Evolutionary conservation across 2,113 vertebrate species (phyloP).

Genomic region (Diphyllodes magnificus): DNA sequence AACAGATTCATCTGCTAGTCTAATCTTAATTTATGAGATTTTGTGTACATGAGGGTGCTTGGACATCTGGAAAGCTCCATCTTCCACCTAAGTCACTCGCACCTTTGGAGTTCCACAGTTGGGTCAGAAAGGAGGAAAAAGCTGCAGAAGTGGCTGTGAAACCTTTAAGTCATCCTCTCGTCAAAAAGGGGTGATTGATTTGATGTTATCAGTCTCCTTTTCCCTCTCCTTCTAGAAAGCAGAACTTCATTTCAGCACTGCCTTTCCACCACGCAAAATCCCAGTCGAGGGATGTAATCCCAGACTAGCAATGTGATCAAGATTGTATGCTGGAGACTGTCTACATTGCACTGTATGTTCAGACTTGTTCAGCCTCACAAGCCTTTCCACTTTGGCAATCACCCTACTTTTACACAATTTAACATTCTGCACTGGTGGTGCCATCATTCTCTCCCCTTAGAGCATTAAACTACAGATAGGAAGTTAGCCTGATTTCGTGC

Average conservation of each 20-base stretch:
- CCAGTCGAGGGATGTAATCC: not conserved
- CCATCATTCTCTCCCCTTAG: not conserved
- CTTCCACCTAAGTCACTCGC: not conserved
- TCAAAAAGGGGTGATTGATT: not conserved
- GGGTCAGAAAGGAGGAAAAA: not conserved
- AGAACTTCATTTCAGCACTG: not conserved
- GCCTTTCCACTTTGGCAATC: not conserved
- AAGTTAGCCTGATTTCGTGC: not conserved
- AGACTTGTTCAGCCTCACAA: not conserved
- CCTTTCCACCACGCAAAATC: not conserved
- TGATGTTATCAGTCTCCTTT: not conserved
- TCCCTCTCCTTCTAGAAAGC: not conserved
- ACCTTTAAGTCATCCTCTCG: not conserved
- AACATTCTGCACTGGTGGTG: not conserved
- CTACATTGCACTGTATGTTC: rapidly evolving
- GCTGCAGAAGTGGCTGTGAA: not conserved
- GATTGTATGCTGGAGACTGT: not conserved
- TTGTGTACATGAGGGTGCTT: not conserved
- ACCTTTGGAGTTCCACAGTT: not conserved
- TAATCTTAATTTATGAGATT: not conserved
- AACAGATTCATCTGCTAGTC: not conserved
- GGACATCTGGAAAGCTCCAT: not conserved
- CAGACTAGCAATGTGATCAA: not conserved
- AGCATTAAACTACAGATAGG: not conserved
- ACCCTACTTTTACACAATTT: not conserved